Conservation (phyloP, 2,888 invertebrate genomes). For the Digitonthophagus gazella region DNA sequence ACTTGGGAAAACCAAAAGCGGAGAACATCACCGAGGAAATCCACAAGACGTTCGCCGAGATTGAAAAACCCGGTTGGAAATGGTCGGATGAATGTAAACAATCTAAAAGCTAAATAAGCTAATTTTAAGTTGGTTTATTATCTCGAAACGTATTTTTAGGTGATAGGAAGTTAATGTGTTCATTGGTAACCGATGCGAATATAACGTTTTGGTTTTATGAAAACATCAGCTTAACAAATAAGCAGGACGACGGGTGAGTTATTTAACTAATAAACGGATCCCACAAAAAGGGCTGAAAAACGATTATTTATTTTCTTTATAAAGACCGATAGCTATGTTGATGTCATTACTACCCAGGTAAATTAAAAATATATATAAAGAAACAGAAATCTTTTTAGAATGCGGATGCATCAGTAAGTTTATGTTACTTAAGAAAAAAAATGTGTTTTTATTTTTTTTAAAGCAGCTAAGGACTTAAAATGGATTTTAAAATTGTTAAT, state of each 20-base stretch:
- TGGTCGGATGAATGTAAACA: conserved; percentile 53
- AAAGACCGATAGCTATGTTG: conserved; percentile 83
- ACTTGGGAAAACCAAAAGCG: conserved; percentile 35
- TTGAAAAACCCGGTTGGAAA: conserved; percentile 79
- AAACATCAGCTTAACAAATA: conserved; percentile 66
- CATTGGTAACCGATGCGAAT: conserved; percentile 83
- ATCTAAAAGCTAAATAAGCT: neutral
- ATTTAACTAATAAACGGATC: neutral
- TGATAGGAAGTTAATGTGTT: conserved; percentile 81
- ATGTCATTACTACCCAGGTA: conserved; percentile 93
- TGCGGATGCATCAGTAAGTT: too few relatives aligned
- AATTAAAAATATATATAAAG: conserved; percentile 52
- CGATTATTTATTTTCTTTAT: conserved; percentile 28
- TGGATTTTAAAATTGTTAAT: conserved; percentile 1
- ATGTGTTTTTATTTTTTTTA: neutral
- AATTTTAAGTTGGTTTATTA: neutral
- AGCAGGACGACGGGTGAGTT: conserved; percentile 70
- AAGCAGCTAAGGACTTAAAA: neutral
- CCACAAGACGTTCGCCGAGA: conserved; percentile 74
- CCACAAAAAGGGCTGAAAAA: conserved; percentile 34
- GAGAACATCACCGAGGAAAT: conserved; percentile 73
- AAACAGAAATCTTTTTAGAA: too few relatives aligned
- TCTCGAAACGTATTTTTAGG: conserved; percentile 55
- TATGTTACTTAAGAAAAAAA: neutral
- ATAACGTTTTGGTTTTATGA: conserved; percentile 84